Evolutionary conservation across 2,888 invertebrate species (phyloP).

Genomic region (Aleiodes leptofemur): DNA sequence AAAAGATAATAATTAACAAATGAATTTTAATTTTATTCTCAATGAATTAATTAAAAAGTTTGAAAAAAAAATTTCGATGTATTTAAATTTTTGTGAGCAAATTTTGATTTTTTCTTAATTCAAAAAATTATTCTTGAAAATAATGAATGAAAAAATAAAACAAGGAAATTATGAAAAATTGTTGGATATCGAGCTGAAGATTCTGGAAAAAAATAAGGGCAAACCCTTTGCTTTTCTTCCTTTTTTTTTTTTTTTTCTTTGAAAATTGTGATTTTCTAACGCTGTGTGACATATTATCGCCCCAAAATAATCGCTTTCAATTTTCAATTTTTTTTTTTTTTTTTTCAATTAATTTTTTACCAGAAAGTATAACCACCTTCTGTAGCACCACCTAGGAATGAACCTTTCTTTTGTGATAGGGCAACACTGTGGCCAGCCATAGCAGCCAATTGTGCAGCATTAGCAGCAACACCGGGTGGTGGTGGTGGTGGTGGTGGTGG

Average conservation of each 20-base stretch:
- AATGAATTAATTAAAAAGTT: background rate
- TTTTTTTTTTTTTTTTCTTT: slow-evolving; percentile 5
- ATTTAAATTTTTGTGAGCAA: slow-evolving; percentile 25
- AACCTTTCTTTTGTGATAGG: slow-evolving; percentile 81
- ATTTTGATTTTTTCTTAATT: background rate
- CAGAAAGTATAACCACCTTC: slow-evolving; percentile 84
- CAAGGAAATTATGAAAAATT: slow-evolving; percentile 15
- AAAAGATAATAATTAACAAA: background rate
- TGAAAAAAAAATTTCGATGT: slow-evolving; percentile 30
- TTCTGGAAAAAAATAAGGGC: background rate
- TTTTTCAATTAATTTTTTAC: slow-evolving; percentile 72
- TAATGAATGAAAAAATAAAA: background rate
- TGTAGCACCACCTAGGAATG: slow-evolving; percentile 81
- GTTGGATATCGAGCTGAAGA: slow-evolving; percentile 22
- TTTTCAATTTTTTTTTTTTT: slow-evolving; percentile 1
- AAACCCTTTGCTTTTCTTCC: background rate
- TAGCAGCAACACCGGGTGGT: slow-evolving; percentile 89
- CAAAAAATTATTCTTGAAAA: background rate
- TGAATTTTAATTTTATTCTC: background rate
- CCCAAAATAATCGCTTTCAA: slow-evolving; percentile 43
- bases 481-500: too few species aligned
- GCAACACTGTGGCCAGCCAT: slow-evolving; percentile 88
- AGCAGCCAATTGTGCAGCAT: slow-evolving; percentile 89
- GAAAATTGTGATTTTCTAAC: slow-evolving; percentile 17
- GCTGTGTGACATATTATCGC: slow-evolving; percentile 14